phyloP scores from a whole-genome alignment of 2,113 vertebrate species.

The Apodemus sylvaticus region DNA sequence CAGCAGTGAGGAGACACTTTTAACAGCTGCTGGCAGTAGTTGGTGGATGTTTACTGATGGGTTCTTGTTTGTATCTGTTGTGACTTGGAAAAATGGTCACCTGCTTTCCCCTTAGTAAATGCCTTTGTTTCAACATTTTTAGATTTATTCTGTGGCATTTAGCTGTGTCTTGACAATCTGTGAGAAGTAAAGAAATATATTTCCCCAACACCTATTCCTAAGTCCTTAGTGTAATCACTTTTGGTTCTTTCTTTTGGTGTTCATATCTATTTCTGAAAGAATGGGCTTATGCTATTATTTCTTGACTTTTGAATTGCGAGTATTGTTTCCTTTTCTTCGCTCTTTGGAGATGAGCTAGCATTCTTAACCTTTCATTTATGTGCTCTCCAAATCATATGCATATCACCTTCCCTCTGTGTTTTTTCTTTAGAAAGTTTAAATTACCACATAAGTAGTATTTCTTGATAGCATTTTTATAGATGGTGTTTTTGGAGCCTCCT shows the following conservation, averaged over 20 bases:
- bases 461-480: background rate
- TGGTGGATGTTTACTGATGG: background rate
- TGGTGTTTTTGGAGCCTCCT: background rate
- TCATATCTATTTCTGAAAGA: constrained; percentile 28
- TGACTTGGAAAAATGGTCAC: background rate
- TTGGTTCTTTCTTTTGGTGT: constrained; percentile 43
- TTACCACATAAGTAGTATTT: background rate
- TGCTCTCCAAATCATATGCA: background rate
- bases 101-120: constrained; percentile 21
- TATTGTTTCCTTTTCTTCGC: constrained; percentile 36
- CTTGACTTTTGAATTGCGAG: constrained; percentile 28
- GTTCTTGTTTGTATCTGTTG: background rate
- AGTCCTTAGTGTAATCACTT: background rate
- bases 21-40: background rate
- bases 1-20: background rate
- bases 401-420: background rate
- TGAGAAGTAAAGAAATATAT: constrained; percentile 48
- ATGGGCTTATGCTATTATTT: background rate
- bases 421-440: background rate
- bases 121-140: constrained; percentile 49
- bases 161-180: constrained; percentile 9
- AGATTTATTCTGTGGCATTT: constrained; percentile 45
- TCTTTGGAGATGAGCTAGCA: background rate
- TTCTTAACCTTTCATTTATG: background rate
- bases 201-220: background rate